Base-by-base conservation (phyloP, 1,140 invertebrate genomes). In the Drosophila leontia region DNA sequence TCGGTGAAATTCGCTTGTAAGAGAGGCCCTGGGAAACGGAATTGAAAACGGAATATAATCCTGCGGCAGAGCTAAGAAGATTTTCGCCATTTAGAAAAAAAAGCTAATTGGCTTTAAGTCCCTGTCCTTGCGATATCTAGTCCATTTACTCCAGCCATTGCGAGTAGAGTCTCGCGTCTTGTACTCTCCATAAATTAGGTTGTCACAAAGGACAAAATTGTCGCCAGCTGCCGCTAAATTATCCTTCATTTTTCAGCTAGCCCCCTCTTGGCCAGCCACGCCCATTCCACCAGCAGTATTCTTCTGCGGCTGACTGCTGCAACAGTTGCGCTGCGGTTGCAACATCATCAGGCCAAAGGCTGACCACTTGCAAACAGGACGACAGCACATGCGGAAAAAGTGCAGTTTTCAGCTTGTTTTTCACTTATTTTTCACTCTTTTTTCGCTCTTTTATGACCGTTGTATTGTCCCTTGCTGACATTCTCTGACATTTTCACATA, bases 381-480 rank as follows among this genome's bases (percentile, higher is more conserved):
- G 35, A 26, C 15, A 13, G 26, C 78, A 85, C 56, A 75, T 74
- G 63, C 57, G 37, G 35, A 29, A 47, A 67, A 45, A 75, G 64
- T 50, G 53, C 53, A 81, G 57, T 50, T 62, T 57, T 61, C 44
- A 60, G 26, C 35, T 39, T 32, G 26, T 32, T 67, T 51, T 45
- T 32, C 19, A 44, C 26, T 39, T 45, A 48, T 42, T 51, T 55
- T 39, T n/a, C 23, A 26, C 19, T 39, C 37, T 51, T 41, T 50
- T 55, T 42, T 50, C 9, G 4, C 45, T 26, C 15, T 44, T 35
- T 44, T 26, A 35, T 57, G 9, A 47, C 70, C 50, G 53, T 72
- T 69, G 63, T 63, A 79, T 88, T 86, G 80, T 87, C 37, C 41
- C 32, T 42, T 45, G 69, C 44, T 82, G 83, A 69, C 82, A 80